phyloP scores from a whole-genome alignment of 2,113 vertebrate species.

The Toxotes chatareus region DNA sequence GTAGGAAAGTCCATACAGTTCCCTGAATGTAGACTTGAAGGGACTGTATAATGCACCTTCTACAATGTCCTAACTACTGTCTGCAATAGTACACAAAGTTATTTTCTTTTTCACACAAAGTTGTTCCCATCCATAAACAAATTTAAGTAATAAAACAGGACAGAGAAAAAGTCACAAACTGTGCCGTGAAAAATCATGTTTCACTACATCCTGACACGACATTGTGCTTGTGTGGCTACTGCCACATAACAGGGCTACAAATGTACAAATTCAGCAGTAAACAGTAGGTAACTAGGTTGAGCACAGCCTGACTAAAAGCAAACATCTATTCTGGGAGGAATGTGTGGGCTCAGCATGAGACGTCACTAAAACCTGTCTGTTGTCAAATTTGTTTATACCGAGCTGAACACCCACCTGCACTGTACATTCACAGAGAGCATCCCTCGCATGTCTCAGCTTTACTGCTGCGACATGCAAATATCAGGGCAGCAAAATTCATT shows the following conservation, averaged over 20 bases:
- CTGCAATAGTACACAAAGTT: not conserved
- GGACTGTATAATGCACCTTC: not conserved
- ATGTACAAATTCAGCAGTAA: not conserved
- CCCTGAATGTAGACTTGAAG: not conserved
- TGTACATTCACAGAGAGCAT: constrained; percentile 15
- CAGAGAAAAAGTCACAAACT: not conserved
- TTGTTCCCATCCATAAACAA: not conserved
- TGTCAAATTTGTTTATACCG: not conserved
- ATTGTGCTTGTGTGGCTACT: not conserved
- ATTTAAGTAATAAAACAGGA: not conserved
- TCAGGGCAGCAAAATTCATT: not conserved
- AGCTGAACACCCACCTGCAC: constrained; percentile 8
- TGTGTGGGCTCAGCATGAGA: constrained; percentile 8
- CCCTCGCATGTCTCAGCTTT: not conserved
- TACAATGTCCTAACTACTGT: not conserved
- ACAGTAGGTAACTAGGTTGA: not conserved
- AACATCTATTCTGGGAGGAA: constrained; percentile 6
- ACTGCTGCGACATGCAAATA: constrained; percentile 10
- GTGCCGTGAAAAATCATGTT: not conserved
- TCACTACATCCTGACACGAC: not conserved
- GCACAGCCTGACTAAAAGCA: not conserved
- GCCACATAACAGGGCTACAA: not conserved
- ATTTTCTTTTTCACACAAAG: not conserved
- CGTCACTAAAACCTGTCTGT: not conserved
- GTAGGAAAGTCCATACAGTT: constrained; percentile 52